phyloP scores from a whole-genome alignment of 2,888 invertebrate genomes.

The Trachelus tabidus region DNA sequence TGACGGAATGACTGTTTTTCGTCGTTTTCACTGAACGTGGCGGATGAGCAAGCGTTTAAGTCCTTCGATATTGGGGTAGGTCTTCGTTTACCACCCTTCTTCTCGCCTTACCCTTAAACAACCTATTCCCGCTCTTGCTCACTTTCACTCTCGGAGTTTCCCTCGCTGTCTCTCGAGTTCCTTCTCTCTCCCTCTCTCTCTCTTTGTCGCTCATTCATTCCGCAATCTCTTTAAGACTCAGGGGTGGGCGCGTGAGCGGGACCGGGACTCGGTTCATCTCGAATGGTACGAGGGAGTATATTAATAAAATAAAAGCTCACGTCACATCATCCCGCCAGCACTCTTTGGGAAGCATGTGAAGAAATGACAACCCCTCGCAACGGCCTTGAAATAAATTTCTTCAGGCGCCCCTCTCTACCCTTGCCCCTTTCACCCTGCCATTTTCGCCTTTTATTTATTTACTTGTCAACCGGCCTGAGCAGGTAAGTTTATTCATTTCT shows the following conservation, averaged over 20 bases:
- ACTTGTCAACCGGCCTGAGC: not conserved
- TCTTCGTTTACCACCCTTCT: not conserved
- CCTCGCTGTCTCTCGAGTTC: conserved; percentile 19
- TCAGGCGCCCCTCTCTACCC: not conserved
- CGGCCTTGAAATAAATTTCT: not conserved
- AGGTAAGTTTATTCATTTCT: not conserved
- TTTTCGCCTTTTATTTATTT: not conserved
- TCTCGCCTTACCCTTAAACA: not conserved
- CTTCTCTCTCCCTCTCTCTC: conserved; percentile 18
- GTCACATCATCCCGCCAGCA: conserved; percentile 39
- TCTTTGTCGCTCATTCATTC: conserved; percentile 30
- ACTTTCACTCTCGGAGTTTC: conserved; percentile 8
- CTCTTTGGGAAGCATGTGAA: conserved; percentile 36
- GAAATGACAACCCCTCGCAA: conserved; percentile 19
- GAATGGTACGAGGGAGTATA: conserved; percentile 35
- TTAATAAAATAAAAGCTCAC: conserved; percentile 50
- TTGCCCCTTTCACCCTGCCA: not conserved
- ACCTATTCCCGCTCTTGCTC: conserved; percentile 24
- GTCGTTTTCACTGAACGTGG: not conserved
- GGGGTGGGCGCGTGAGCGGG: conserved; percentile 19
- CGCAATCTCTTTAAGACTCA: conserved; percentile 48
- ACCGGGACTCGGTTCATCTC: not conserved
- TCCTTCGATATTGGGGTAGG: not conserved
- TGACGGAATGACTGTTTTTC: not conserved
- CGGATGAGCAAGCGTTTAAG: not conserved